phyloP scores from a whole-genome alignment of 2,797 vertebrate species.

The Nannoperca obscura region DNA sequence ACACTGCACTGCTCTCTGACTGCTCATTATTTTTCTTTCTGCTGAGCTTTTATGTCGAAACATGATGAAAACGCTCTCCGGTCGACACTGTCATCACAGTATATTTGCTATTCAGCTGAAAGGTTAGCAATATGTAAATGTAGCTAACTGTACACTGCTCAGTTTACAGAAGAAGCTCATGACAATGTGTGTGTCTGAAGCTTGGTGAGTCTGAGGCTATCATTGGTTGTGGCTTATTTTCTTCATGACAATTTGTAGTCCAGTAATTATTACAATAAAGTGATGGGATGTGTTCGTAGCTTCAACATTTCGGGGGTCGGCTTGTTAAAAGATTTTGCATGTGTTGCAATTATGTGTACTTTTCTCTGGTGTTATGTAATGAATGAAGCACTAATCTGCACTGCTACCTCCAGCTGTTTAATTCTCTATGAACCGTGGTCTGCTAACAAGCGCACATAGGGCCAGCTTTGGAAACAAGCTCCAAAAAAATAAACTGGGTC shows the following conservation, averaged over 20 bases:
- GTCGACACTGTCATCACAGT: background rate
- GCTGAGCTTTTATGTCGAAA: conserved; percentile 8
- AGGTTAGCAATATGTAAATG: background rate
- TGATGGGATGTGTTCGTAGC: background rate
- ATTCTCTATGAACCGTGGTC: background rate
- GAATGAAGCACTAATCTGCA: background rate
- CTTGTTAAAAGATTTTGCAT: background rate
- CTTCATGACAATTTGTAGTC: no score
- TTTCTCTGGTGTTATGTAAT: background rate
- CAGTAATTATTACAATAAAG: no score
- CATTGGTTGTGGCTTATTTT: no score
- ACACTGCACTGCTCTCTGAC: conserved; percentile 1
- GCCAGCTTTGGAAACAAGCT: background rate
- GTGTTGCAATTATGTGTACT: background rate
- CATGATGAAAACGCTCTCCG: background rate
- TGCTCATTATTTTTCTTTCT: conserved; percentile 15
- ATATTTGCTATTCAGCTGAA: background rate
- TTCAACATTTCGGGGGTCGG: background rate
- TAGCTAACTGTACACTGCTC: no score
- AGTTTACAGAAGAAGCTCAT: no score
- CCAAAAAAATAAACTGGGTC: background rate
- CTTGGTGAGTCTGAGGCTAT: no score
- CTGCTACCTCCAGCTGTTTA: background rate
- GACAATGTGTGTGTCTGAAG: no score
- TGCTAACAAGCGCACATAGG: background rate